Evolutionary conservation across 2,113 vertebrate genomes (phyloP).

Genomic region (Nerophis ophidion): DNA sequence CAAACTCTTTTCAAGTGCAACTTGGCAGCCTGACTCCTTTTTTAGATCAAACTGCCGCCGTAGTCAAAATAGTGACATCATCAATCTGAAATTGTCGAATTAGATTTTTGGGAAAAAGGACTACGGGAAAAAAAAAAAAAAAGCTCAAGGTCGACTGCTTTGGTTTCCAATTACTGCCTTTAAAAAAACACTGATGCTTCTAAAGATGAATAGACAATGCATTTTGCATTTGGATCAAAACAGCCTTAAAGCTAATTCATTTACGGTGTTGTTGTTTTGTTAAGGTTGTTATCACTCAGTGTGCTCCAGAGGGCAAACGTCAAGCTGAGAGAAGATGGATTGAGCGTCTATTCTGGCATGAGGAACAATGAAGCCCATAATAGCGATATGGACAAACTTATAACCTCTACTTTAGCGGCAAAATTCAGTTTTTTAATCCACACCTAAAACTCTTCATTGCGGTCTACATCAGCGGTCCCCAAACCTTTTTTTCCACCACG

Average conservation of each 20-base stretch:
- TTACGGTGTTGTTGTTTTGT: slow-evolving; percentile 42
- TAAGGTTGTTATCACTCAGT: slow-evolving; percentile 27
- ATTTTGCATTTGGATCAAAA: slow-evolving; percentile 33
- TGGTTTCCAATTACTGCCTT: slow-evolving; percentile 46
- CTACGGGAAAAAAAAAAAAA: neutral
- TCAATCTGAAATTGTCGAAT: slow-evolving; percentile 45
- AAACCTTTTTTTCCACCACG: no score
- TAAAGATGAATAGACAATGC: slow-evolving; percentile 40
- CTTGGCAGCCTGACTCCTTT: slow-evolving; percentile 32
- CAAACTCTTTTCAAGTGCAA: slow-evolving; percentile 38
- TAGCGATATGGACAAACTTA: no score
- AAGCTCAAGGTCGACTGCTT: slow-evolving; percentile 40
- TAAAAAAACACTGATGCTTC: slow-evolving; percentile 35
- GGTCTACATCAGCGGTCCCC: no score
- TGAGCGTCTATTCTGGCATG: slow-evolving; percentile 21
- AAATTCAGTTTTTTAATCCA: no score
- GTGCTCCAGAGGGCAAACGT: slow-evolving; percentile 48
- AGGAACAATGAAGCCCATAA: neutral
- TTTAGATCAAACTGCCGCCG: slow-evolving; percentile 41
- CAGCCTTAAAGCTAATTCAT: slow-evolving; percentile 35
- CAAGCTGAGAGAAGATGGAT: slow-evolving; percentile 32
- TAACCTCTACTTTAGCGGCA: no score
- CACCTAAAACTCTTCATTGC: no score
- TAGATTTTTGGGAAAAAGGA: slow-evolving; percentile 39
- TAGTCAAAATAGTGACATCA: slow-evolving; percentile 61